Evolutionary conservation across 2,113 vertebrate genomes (phyloP).

Genomic region (Gymnorhina tibicen): DNA sequence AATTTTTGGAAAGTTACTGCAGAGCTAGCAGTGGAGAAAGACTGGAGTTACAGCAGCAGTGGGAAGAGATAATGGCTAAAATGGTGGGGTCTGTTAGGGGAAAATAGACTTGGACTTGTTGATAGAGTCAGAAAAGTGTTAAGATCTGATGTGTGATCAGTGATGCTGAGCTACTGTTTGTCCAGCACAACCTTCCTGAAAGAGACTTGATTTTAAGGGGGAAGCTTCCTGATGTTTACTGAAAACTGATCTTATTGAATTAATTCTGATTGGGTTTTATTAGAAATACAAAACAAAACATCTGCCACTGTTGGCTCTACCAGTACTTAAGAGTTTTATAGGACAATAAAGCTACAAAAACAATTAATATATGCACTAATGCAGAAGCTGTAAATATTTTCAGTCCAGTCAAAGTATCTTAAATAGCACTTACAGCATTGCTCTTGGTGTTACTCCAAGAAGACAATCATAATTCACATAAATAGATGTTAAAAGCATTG

Average conservation of each 20-base stretch:
- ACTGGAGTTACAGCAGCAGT: not conserved
- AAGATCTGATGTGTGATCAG: not conserved
- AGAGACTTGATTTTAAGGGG: not conserved
- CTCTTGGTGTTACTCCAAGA: not conserved
- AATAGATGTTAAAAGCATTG: not conserved
- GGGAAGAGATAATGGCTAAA: not conserved
- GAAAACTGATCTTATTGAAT: not conserved
- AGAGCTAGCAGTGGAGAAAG: not conserved
- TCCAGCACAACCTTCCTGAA: not conserved
- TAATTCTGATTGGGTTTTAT: not conserved
- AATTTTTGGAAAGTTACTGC: not conserved
- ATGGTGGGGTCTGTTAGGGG: not conserved
- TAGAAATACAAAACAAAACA: not conserved
- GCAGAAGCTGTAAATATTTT: conserved; percentile 18
- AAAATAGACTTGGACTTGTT: not conserved
- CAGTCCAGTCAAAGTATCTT: not conserved
- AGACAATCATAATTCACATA: not conserved
- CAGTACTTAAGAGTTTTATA: not conserved
- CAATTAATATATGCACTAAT: not conserved
- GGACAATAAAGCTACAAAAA: not conserved
- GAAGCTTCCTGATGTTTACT: not conserved
- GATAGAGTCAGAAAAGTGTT: not conserved
- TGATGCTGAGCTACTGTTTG: not conserved
- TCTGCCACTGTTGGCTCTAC: not conserved
- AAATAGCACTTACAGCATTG: not conserved